Percentiles rank a stretch among this genome's conserved stretches.
Evolutionary conservation across 2,113 vertebrate species (phyloP).

Genomic region (Neogale vison): DNA sequence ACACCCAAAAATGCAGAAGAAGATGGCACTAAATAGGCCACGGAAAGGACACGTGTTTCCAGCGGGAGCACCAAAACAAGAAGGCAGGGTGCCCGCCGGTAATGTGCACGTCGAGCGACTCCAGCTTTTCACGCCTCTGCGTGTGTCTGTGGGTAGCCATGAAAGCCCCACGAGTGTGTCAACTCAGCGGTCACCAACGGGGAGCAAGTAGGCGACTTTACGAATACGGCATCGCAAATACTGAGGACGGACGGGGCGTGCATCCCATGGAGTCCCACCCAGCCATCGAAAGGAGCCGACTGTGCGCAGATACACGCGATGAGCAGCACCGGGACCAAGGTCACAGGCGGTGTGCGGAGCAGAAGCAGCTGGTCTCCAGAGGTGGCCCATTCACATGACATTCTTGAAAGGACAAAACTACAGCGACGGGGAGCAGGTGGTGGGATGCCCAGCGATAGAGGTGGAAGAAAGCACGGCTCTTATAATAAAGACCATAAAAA

Average conservation of each 20-base stretch:
- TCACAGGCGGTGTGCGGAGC: neutral
- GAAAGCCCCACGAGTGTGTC: rapidly evolving
- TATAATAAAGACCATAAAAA: neutral
- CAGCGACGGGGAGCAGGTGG: rapidly evolving
- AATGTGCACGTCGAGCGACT: neutral
- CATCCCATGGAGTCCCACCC: neutral
- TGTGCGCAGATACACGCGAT: rapidly evolving
- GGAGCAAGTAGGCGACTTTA: neutral
- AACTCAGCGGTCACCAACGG: neutral
- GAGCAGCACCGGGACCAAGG: too few relatives aligned
- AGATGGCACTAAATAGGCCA: neutral
- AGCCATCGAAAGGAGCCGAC: neutral
- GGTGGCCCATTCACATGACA: too few relatives aligned
- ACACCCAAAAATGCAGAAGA: neutral
- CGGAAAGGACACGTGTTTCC: neutral
- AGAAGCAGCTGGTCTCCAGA: neutral
- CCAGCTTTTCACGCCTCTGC: neutral
- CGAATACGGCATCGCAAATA: neutral
- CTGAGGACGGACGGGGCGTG: rapidly evolving
- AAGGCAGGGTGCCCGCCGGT: neutral
- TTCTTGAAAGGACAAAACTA: neutral
- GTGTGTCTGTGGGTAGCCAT: neutral
- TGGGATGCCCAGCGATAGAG: neutral
- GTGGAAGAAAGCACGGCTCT: neutral
- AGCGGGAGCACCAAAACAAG: neutral